phyloP scores from a whole-genome alignment of 1,140 invertebrate genomes.

The Drosophila novamexicana region DNA sequence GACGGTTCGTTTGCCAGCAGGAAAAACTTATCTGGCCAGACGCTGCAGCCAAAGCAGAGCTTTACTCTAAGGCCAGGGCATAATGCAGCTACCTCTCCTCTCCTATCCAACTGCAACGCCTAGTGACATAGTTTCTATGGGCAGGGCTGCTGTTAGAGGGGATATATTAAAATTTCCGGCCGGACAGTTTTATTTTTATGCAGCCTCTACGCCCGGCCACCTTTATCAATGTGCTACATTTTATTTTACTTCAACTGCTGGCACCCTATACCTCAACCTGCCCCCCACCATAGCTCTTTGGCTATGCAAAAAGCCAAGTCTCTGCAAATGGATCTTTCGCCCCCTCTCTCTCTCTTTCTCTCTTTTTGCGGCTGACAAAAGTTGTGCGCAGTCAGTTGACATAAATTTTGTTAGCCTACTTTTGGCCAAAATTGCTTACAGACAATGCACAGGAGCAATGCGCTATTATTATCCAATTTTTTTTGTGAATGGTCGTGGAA shows the following conservation, averaged over 20 bases:
- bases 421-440: conserved; percentile 70
- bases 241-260: conserved; percentile 31
- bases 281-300: too few relatives aligned
- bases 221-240: conserved; percentile 39
- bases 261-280: not conserved
- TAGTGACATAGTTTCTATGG: conserved; percentile 66
- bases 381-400: conserved; percentile 81
- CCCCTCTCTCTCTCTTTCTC: not conserved
- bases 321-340: conserved; percentile 7
- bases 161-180: conserved; percentile 78
- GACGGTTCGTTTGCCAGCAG: conserved; percentile 57
- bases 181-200: conserved; percentile 70
- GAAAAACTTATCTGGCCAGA: conserved; percentile 48
- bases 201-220: conserved; percentile 5
- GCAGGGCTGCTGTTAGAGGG: conserved; percentile 4
- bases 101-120: conserved; percentile 6
- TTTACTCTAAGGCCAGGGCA: conserved; percentile 41
- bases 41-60: conserved; percentile 32
- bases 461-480: conserved; percentile 53
- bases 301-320: conserved; percentile 48
- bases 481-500: not conserved
- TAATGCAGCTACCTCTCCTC: conserved; percentile 40
- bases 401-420: conserved; percentile 82
- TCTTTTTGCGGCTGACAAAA: conserved; percentile 61
- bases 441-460: conserved; percentile 57